Evolutionary conservation across 2,888 invertebrate species (phyloP).

Genomic region (Rosalia funebris): DNA sequence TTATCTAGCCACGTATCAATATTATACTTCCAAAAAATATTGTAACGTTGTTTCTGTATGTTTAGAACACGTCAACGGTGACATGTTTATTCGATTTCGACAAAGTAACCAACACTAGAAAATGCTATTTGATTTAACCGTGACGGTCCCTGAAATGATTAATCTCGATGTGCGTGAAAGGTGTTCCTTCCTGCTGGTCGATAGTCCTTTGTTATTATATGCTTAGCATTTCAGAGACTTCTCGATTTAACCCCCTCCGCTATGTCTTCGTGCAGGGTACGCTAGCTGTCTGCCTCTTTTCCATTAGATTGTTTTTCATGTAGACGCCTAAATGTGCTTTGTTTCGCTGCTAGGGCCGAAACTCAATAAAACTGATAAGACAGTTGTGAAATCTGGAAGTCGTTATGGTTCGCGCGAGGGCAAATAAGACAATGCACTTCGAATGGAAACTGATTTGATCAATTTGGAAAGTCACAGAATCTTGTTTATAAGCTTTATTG

Average conservation of each 20-base stretch:
- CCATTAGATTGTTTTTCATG: background rate
- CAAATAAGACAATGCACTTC: no score
- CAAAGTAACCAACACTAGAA: background rate
- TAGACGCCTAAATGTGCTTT: background rate
- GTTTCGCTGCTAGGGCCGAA: no score
- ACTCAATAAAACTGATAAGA: no score
- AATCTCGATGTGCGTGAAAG: background rate
- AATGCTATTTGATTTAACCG: background rate
- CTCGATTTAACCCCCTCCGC: background rate
- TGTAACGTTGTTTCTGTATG: no score
- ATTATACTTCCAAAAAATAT: no score
- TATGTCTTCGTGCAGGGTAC: background rate
- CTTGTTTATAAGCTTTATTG: background rate
- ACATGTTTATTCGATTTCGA: no score
- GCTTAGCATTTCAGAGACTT: background rate
- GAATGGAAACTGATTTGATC: background rate
- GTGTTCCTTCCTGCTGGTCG: background rate
- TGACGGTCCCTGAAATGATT: background rate
- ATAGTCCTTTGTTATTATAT: background rate
- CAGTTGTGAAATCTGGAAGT: no score
- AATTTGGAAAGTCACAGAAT: background rate
- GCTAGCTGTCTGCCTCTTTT: no score
- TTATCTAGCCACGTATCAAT: no score
- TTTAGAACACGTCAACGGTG: no score
- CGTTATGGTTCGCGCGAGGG: no score